Percentiles rank a stretch among this genome's conserved stretches.
Conservation (phyloP, 2,113 vertebrate species). For the Chaenogobius annularis region DNA sequence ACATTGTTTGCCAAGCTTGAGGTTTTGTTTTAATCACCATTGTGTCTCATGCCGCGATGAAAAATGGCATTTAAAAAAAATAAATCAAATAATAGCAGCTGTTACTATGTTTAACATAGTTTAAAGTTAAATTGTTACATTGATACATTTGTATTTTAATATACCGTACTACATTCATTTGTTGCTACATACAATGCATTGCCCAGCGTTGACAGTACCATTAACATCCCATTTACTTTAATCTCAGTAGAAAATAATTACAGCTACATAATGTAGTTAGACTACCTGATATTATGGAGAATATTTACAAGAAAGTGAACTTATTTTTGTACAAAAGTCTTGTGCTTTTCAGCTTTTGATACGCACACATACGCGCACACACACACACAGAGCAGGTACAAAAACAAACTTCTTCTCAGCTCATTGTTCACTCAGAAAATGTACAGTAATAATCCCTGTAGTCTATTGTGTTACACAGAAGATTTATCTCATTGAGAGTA, state of each 20-base stretch:
- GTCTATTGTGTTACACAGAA: slow-evolving; percentile 33
- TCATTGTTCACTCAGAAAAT: slow-evolving; percentile 41
- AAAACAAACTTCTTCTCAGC: slow-evolving; percentile 35
- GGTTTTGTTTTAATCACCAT: background rate
- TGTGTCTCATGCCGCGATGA: background rate
- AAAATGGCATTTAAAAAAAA: background rate
- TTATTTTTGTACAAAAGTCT: slow-evolving; percentile 55
- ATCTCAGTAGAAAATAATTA: slow-evolving; percentile 57
- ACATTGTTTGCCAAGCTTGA: background rate
- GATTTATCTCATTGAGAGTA: slow-evolving; percentile 37
- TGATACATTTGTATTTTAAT: slow-evolving; percentile 24
- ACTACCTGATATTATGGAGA: slow-evolving; percentile 67
- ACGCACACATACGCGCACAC: slow-evolving; percentile 36
- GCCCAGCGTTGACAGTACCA: slow-evolving; percentile 26
- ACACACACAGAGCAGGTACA: slow-evolving; percentile 51
- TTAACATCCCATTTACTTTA: slow-evolving; percentile 36
- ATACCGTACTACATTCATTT: slow-evolving; percentile 61
- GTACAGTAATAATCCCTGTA: slow-evolving; percentile 46
- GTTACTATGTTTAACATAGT: slow-evolving; percentile 44
- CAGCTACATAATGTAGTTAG: slow-evolving; percentile 65
- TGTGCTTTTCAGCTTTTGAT: slow-evolving; percentile 66
- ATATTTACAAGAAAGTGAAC: slow-evolving; percentile 59
- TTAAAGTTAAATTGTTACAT: slow-evolving; percentile 24
- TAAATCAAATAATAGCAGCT: slow-evolving; percentile 38
- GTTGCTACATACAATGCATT: slow-evolving; percentile 73